Conservation (phyloP, 2,797 vertebrate genomes). For the Bradypus variegatus region DNA sequence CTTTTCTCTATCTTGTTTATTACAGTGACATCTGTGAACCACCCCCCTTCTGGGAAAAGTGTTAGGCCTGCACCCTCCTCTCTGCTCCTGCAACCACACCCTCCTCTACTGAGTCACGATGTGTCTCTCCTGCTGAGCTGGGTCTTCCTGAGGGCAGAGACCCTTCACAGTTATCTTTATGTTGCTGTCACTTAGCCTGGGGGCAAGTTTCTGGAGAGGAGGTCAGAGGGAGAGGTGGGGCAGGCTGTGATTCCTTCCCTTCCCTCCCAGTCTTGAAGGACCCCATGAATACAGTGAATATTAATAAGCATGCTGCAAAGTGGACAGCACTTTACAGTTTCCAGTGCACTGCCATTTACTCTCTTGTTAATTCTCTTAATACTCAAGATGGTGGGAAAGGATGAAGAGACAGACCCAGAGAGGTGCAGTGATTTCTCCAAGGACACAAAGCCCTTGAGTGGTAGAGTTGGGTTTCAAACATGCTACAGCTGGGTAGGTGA, state of each 20-base stretch:
- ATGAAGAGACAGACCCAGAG: background rate
- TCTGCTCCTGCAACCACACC: background rate
- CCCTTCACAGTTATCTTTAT: background rate
- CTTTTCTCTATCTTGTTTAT: background rate
- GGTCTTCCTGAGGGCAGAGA: background rate
- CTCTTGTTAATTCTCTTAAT: background rate
- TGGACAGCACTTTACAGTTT: background rate
- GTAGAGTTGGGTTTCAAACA: background rate
- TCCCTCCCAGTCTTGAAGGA: background rate
- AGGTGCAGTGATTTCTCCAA: background rate
- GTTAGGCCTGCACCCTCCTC: background rate
- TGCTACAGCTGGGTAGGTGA: background rate
- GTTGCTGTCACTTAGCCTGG: background rate
- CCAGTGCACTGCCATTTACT: fast-evolving
- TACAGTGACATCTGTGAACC: background rate
- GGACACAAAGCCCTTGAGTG: background rate
- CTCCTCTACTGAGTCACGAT: background rate
- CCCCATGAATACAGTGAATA: background rate
- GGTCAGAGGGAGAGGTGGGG: background rate
- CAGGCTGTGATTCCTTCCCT: too few species aligned
- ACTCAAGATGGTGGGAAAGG: background rate
- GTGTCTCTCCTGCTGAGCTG: background rate
- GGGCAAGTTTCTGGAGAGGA: background rate
- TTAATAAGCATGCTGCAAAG: background rate
- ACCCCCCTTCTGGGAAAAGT: background rate